Conservation (phyloP, 2,113 vertebrate species). For the Mesocricetus auratus region DNA sequence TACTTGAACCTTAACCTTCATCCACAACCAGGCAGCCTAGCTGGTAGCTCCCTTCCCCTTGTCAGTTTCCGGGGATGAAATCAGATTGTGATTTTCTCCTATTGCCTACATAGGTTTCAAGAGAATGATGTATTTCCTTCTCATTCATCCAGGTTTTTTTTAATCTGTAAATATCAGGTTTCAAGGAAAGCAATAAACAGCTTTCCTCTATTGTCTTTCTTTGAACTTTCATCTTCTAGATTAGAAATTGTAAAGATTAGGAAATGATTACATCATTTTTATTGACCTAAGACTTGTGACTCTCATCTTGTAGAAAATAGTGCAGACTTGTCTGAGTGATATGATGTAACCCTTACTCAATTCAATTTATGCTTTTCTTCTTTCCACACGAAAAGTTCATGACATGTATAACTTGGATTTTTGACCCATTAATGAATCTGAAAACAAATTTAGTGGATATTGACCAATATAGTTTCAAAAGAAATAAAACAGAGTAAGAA, state of each 20-base stretch:
- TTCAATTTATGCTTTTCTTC: neutral
- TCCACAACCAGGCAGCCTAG: neutral
- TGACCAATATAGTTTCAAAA: slow-evolving; percentile 8
- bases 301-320: neutral
- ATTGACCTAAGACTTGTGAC: neutral
- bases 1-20: neutral
- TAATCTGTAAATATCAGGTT: slow-evolving; percentile 9
- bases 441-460: neutral
- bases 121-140: neutral
- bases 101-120: neutral
- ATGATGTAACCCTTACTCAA: neutral
- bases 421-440: slow-evolving; percentile 1
- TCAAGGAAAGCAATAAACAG: slow-evolving; percentile 53
- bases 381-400: slow-evolving; percentile 17
- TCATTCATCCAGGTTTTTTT: neutral
- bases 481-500: slow-evolving; percentile 24
- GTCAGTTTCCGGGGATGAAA: neutral
- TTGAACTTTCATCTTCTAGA: slow-evolving; percentile 56
- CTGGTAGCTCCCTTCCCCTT: neutral
- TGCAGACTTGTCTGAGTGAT: neutral
- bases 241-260: slow-evolving; percentile 56
- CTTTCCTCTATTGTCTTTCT: neutral
- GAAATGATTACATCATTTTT: slow-evolving; percentile 33
- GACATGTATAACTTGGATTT: neutral
- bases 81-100: neutral